A percentile compares a stretch with the other conserved stretches of the same genome.
Conservation (phyloP, 2,113 vertebrate species). For the Sander lucioperca region DNA sequence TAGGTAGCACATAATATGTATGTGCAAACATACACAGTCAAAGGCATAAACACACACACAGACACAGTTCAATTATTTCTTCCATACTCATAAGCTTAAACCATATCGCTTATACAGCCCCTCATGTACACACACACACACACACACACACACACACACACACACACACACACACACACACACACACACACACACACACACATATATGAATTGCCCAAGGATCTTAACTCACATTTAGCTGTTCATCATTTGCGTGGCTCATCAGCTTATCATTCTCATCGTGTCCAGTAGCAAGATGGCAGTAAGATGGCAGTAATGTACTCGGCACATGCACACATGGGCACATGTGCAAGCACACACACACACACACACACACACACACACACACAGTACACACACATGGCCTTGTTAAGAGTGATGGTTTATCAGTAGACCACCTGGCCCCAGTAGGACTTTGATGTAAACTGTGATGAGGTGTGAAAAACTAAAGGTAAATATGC, state of each 20-base stretch:
- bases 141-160: too few relatives aligned
- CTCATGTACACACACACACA: neutral
- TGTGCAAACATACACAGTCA: neutral
- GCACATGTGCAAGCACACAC: neutral
- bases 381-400: neutral
- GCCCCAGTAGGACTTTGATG: conserved; percentile 36
- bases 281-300: neutral
- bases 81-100: neutral
- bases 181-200: too few relatives aligned
- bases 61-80: neutral
- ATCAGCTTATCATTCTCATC: neutral
- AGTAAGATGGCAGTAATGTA: neutral
- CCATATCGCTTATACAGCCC: neutral
- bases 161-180: too few relatives aligned
- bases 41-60: neutral
- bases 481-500: conserved; percentile 53
- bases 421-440: conserved; percentile 54
- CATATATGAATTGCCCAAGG: neutral
- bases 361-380: neutral
- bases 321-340: neutral
- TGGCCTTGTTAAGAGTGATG: neutral
- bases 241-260: neutral
- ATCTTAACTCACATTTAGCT: neutral
- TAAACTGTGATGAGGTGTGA: conserved; percentile 48
- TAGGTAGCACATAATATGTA: neutral